Conservation (phyloP, 2,888 invertebrate genomes). For the Yponomeuta plumbellus region DNA sequence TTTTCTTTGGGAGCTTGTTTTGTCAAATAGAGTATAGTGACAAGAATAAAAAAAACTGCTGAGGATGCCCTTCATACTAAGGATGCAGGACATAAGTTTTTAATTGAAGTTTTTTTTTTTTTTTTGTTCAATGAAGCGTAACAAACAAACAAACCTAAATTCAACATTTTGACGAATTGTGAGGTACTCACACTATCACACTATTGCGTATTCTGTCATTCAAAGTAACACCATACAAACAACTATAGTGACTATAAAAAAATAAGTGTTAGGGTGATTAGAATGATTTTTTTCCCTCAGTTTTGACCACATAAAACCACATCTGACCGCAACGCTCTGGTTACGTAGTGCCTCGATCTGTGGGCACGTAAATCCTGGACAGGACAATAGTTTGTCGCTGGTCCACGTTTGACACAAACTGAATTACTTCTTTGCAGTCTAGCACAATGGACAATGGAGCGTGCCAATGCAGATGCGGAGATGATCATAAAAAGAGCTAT, state of each 20-base stretch:
- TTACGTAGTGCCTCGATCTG: neutral
- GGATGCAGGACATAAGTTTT: too few species aligned
- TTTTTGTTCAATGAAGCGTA: too few species aligned
- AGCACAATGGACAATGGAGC: conserved; percentile 61
- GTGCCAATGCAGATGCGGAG: conserved; percentile 27
- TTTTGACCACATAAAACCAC: neutral
- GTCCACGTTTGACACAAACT: conserved; percentile 48
- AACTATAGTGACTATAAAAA: neutral
- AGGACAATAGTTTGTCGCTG: conserved; percentile 33
- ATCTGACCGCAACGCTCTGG: neutral
- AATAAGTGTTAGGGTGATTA: neutral
- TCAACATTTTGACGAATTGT: too few species aligned
- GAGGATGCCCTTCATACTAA: too few species aligned
- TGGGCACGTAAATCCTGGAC: neutral
- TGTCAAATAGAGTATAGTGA: too few species aligned
- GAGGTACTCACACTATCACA: too few species aligned
- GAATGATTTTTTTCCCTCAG: neutral
- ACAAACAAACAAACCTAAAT: too few species aligned
- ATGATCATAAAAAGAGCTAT: conserved; percentile 32
- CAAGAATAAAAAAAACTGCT: too few species aligned
- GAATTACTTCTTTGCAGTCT: conserved; percentile 51
- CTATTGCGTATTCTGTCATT: too few species aligned
- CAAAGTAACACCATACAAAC: too few species aligned
- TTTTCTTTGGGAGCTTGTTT: too few species aligned
- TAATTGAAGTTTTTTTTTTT: too few species aligned